Evolutionary conservation across 2,113 vertebrate genomes (phyloP), one percentile per base, ranked within the genome.

Genomic region (Lanius ludovicianus): DNA sequence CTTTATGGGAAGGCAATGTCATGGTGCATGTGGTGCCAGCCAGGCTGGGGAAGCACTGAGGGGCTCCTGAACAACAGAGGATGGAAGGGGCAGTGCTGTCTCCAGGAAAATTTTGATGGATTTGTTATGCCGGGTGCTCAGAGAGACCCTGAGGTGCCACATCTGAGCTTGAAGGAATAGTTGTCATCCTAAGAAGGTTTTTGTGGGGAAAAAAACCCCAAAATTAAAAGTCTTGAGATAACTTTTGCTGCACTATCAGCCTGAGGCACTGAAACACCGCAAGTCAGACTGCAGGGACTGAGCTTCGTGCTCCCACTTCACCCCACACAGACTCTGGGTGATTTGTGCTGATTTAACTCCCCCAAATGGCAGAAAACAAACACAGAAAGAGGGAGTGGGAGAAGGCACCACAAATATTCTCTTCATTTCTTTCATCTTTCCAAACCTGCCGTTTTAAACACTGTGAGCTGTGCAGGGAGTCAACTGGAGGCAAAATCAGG

Each of bases 161-260:
- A 39, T 7, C 4, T 12, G n/a, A 44, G 11, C 30, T 71, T 63
- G 30, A 60, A 42, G 33, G 30, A 28, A 20, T n/a, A 24, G 22
- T 70, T 67, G 10, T 68, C 2, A 15, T 71, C 13, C 8, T 67
- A 4, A 92, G 24, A 18, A 46, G 9, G 23, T 17, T 71, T 28
- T 52, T 64, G 4, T 13, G 37, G 37, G 44, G 22, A 2, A 17
- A 39, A 9, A 17, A n/a, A 2, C 11, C 4, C 4, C n/a, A 8
- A 15, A 75, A 19, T 31, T 7, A 17, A 62, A 78, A 31, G n/a
- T 44, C 9, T 30, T 1, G 15, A 82, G 33, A 49, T 41, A 33
- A 19, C 27, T 82, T 81, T 30, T 23, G 25, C 68, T 81, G 84
- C 28, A 5, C 52, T 64, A 10, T 49, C 55, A 77, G 46, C 10